These are phyloP conservation scores for Hyperoodon ampullatus DNA, from an alignment of 2,113 vertebrate genomes.

Conservation along the genomic window DNA sequence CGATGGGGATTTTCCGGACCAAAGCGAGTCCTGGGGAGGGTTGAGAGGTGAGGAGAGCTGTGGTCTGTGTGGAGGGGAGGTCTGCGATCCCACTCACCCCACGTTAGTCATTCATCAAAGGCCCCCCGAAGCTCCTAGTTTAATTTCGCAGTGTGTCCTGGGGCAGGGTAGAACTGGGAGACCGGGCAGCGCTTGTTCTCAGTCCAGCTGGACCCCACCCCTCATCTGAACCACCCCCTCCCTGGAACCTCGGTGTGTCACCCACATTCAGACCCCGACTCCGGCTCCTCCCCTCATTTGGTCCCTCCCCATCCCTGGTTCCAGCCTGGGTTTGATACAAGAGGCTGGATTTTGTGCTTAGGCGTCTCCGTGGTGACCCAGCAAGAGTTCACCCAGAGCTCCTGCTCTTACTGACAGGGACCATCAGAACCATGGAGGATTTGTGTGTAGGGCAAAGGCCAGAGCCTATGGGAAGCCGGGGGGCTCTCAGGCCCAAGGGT, in stretches of 20 bases:
- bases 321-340: background rate
- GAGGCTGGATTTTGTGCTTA: background rate
- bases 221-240: background rate
- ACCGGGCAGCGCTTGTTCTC: background rate
- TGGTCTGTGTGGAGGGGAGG: background rate
- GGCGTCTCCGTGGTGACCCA: background rate
- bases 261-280: rapidly evolving
- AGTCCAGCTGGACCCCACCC: background rate
- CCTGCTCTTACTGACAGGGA: background rate
- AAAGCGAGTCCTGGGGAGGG: background rate
- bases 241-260: background rate
- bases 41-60: background rate
- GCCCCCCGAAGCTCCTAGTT: background rate
- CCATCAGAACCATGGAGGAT: background rate
- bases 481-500: rapidly evolving
- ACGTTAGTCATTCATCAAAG: background rate
- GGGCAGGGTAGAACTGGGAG: background rate
- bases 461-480: background rate
- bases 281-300: background rate
- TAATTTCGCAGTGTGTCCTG: background rate
- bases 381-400: background rate
- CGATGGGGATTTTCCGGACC: background rate
- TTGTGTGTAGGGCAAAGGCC: background rate
- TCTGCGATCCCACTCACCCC: background rate
- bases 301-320: background rate